Evolutionary conservation across 37 sponge, comb jelly and placozoan species (phyloP), one percentile per base, ranked within the genome.

Genomic region (Hormiphora californensis): DNA sequence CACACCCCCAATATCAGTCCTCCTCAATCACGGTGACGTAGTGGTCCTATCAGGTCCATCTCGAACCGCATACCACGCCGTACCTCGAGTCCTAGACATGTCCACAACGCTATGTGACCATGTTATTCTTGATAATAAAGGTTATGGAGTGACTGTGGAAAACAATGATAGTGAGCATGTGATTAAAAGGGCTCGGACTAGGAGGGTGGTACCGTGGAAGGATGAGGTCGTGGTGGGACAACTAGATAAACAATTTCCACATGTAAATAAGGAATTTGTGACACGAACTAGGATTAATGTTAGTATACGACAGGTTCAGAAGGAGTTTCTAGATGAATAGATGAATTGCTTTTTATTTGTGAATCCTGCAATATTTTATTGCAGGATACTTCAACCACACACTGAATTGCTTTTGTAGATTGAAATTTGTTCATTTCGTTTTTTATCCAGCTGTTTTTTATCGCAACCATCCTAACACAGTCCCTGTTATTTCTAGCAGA

Each of bases 1-100:
- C 25, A 22, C 40, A 43, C 81, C 81, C 12, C 44, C 44, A 4
- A 7, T 73, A 43, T 40, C 81, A 22, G 46, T 73, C 46, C n/a
- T 73, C 46, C 81, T 73, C 44, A 25, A 43, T 37, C 81, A 73
- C 46, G 81, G 81, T 36, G 81, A 73, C 44, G 44, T 73, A 43
- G 23, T 73, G 28, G 43, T 73, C 25, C 81, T 73, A 28, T 73
- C 81, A 23, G 81, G 81, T 3, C 12, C 43, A 4, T 73, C 81
- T 11, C 41, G 81, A 22, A 37, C 44, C 1, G 81, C 81, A 9
- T 73, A 73, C 35, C 81, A 73, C 44, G 81, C 81, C 23, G 81
- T 73, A 39, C 81, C 81, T 21, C 35, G 38, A 25, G 81, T 73
- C 0, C 43, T 73, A n/a, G 38, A 17, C 46, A 36, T 46, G 0